Base-by-base conservation (phyloP, 1,140 invertebrate genomes). In the Linepithema humile region DNA sequence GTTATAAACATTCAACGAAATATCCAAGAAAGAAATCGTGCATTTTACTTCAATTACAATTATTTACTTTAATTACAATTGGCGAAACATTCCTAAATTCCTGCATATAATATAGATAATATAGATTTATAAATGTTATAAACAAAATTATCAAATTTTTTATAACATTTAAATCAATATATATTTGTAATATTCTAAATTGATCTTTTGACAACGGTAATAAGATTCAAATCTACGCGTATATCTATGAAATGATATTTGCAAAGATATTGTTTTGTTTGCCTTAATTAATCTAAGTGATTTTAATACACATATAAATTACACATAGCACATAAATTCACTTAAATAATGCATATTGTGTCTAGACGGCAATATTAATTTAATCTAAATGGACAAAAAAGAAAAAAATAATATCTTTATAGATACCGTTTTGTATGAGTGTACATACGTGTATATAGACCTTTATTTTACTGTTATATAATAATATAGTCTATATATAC, bases 381-480 rank as follows among this genome's bases (percentile, higher is more conserved):
- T 70, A 70, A 75, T 64, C 29, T 7, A 12, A 6, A 0, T 23
- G 17, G 26, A 69, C 17, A 40, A 50, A 35, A 70, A 64, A 35
- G 12, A 40, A 73, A 75, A 62, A 72, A 65, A 38, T n/a, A n/a
- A 43, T 26, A 10, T 50, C n/a, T 23, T 12, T 0, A 3, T 40
- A 23, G n/a, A 60, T 74, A 64, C 1, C 4, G 10, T 59, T 29
- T 32, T 43, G n/a, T 70, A 64, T 85, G 69, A 23, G 38, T 17
- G 35, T 23, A n/a, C 43, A 23, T 57, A 38, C n/a, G 10, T 86
- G 26, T 17, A 43, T 26, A 23, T 26, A 15, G 26, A 43, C 38
- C 15, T 29, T n/a, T 64, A 48, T 67, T 74, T 86, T 80, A 84
- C 84, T 73, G 20, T 3, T 43, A 10, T 26, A 35, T n/a, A n/a